A percentile compares a stretch with the other conserved stretches of the same genome.
phyloP scores from a whole-genome alignment of 2,113 vertebrate species.

The Xiphias gladius region DNA sequence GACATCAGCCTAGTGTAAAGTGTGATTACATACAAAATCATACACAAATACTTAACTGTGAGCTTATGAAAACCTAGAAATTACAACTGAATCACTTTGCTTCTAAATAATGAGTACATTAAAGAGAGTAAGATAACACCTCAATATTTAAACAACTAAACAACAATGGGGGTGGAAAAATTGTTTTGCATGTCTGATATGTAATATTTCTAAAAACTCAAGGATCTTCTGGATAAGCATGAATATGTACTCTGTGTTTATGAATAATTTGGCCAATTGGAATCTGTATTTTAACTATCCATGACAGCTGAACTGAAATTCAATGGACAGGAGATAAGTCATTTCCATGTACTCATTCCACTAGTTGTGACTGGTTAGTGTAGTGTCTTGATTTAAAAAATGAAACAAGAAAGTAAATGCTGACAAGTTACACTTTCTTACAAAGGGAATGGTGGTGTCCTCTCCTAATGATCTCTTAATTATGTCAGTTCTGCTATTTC shows the following conservation, averaged over 20 bases:
- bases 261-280: constrained; percentile 15
- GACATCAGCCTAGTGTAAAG: constrained; percentile 4
- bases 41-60: constrained; percentile 41
- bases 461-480: background rate
- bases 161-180: constrained; percentile 26
- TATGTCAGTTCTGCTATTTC: constrained; percentile 4
- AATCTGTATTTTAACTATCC: constrained; percentile 1
- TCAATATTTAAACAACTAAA: constrained; percentile 27
- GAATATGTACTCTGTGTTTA: constrained; percentile 22
- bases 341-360: constrained; percentile 6
- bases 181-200: constrained; percentile 16
- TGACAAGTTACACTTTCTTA: background rate
- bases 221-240: background rate
- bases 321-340: constrained; percentile 11
- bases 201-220: constrained; percentile 15
- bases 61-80: constrained; percentile 27
- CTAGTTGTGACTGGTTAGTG: background rate
- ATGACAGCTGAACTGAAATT: constrained; percentile 1
- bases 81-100: constrained; percentile 27
- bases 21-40: constrained; percentile 50
- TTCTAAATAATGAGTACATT: constrained; percentile 37
- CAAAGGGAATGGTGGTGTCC: background rate
- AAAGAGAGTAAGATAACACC: constrained; percentile 40
- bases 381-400: background rate
- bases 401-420: background rate